Percentiles rank a stretch among this genome's conserved stretches.
These are phyloP conservation scores for Camelus bactrianus DNA, from an alignment of 2,113 vertebrate species.

Conservation along the genomic window DNA sequence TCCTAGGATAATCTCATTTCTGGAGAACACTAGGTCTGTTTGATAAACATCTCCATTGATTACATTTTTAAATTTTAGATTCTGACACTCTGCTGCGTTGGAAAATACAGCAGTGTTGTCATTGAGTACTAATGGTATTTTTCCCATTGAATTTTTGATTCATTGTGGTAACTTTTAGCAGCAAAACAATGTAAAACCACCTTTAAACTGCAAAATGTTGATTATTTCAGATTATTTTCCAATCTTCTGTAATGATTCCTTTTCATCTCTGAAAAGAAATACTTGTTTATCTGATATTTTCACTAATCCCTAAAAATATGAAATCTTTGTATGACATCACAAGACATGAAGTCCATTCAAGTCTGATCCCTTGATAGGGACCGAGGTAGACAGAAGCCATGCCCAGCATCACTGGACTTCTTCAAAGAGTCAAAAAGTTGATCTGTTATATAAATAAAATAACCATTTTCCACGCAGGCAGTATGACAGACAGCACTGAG, in stretches of 20 bases:
- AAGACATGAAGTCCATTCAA: neutral
- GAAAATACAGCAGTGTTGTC: constrained; percentile 64
- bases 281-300: neutral
- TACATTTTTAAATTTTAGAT: constrained; percentile 49
- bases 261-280: neutral
- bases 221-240: constrained; percentile 21
- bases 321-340: neutral
- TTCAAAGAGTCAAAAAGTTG: neutral
- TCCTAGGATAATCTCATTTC: constrained; percentile 80
- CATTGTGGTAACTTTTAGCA: neutral
- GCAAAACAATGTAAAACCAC: neutral
- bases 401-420: neutral
- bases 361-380: neutral
- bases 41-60: constrained; percentile 77
- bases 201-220: neutral
- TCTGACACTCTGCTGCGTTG: constrained; percentile 66
- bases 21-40: constrained; percentile 71
- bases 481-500: neutral
- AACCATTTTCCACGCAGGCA: neutral
- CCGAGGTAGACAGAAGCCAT: neutral
- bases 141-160: constrained; percentile 63
- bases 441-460: neutral
- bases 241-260: neutral
- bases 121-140: constrained; percentile 69
- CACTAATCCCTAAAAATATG: neutral